Conservation (phyloP, 2,888 invertebrate species). For the Hetaerina titia region DNA sequence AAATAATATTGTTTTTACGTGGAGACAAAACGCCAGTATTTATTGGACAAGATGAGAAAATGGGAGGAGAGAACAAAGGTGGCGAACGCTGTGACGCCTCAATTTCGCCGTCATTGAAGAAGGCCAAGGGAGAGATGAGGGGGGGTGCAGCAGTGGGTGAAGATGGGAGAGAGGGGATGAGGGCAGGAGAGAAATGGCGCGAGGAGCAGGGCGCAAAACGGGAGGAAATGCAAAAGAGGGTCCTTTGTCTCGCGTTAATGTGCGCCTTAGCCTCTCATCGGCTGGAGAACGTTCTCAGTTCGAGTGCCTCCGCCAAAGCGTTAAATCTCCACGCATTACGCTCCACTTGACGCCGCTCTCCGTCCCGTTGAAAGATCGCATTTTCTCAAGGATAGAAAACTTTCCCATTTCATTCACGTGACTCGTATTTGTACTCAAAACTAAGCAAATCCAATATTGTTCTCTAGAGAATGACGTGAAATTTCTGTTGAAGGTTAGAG, state of each 20-base stretch:
- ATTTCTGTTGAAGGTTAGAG: too few species aligned
- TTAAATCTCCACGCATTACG: conserved; percentile 15
- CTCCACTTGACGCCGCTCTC: not conserved
- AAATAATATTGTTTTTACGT: not conserved
- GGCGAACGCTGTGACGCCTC: not conserved
- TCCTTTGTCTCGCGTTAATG: not conserved
- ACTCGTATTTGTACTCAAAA: not conserved
- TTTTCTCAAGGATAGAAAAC: not conserved
- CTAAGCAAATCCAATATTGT: not conserved
- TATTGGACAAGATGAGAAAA: not conserved
- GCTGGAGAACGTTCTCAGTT: not conserved
- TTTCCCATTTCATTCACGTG: not conserved
- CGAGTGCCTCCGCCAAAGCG: conserved; percentile 21
- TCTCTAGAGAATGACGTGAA: not conserved
- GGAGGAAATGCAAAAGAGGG: not conserved
- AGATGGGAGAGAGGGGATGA: not conserved
- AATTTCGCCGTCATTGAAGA: not conserved
- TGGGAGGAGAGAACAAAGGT: not conserved
- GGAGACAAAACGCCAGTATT: not conserved
- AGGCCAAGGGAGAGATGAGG: not conserved
- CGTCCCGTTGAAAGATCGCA: not conserved
- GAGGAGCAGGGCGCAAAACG: not conserved
- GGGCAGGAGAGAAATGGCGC: not conserved
- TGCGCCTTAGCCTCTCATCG: not conserved
- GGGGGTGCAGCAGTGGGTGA: not conserved